These are phyloP conservation scores for Ciconia boyciana DNA, from an alignment of 2,113 vertebrate species.

Conservation along the genomic window DNA sequence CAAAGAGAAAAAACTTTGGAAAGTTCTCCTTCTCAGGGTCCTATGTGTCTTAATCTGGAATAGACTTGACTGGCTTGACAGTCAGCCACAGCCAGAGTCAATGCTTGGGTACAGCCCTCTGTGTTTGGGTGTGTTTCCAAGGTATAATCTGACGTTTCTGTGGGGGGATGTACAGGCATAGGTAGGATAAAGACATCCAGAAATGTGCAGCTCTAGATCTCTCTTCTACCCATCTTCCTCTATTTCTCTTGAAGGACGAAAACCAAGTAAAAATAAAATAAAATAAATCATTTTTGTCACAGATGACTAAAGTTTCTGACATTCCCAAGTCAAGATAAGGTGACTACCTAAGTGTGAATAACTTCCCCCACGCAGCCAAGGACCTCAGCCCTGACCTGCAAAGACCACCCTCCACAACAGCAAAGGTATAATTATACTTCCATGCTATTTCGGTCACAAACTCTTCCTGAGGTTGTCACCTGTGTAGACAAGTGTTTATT, in stretches of 20 bases:
- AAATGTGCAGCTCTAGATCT: neutral
- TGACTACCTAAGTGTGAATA: neutral
- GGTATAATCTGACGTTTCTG: neutral
- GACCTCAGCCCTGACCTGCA: neutral
- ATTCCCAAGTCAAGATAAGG: neutral
- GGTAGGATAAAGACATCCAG: neutral
- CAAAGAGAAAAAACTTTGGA: neutral
- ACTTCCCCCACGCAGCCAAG: neutral
- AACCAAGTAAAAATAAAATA: neutral
- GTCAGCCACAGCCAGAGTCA: neutral
- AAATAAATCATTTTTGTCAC: neutral
- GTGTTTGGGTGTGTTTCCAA: neutral
- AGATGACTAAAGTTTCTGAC: neutral
- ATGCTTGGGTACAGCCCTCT: neutral
- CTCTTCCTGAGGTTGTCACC: neutral
- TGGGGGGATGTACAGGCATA: neutral
- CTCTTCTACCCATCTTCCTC: neutral
- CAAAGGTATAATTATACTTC: constrained; percentile 4
- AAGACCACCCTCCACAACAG: neutral
- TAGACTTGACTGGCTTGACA: neutral
- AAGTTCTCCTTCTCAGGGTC: neutral
- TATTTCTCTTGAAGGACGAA: neutral
- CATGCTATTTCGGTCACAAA: neutral
- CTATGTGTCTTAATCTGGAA: neutral
- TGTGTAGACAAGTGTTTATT: constrained; percentile 36